A percentile compares a stretch with the other conserved stretches of the same genome.
These are phyloP conservation scores for Psophia crepitans DNA, from an alignment of 2,113 vertebrate genomes.

Conservation along the genomic window DNA sequence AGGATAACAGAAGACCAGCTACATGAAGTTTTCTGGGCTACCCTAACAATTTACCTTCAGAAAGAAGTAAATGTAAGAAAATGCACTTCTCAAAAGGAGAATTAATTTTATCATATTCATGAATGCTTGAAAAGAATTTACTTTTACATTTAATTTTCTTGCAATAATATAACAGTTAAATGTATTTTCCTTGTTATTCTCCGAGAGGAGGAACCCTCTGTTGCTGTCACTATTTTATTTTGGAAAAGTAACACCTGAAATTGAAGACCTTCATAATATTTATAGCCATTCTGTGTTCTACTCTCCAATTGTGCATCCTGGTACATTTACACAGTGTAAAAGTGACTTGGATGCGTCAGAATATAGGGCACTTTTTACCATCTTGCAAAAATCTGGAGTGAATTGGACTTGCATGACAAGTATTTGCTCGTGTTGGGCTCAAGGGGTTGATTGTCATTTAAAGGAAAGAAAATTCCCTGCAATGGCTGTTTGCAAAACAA, in stretches of 20 bases:
- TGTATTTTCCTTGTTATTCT: background rate
- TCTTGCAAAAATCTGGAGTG: background rate
- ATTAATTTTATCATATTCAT: background rate
- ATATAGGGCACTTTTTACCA: background rate
- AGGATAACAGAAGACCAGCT: background rate
- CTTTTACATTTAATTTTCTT: background rate
- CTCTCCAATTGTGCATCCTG: background rate
- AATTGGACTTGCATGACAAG: background rate
- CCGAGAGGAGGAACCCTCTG: background rate
- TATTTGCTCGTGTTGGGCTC: background rate
- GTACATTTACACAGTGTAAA: background rate
- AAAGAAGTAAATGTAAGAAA: background rate
- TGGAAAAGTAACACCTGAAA: background rate
- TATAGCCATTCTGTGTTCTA: background rate
- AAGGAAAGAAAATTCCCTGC: background rate
- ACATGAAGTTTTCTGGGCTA: background rate
- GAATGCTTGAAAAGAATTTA: background rate
- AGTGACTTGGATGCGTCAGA: background rate
- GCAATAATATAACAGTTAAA: background rate
- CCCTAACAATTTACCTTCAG: background rate
- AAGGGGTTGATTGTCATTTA: background rate
- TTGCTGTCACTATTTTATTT: background rate
- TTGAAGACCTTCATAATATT: background rate
- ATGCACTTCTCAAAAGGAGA: background rate
- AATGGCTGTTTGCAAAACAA: background rate